Conservation (phyloP, 2,797 vertebrate species). For the Chrosomus eos region DNA sequence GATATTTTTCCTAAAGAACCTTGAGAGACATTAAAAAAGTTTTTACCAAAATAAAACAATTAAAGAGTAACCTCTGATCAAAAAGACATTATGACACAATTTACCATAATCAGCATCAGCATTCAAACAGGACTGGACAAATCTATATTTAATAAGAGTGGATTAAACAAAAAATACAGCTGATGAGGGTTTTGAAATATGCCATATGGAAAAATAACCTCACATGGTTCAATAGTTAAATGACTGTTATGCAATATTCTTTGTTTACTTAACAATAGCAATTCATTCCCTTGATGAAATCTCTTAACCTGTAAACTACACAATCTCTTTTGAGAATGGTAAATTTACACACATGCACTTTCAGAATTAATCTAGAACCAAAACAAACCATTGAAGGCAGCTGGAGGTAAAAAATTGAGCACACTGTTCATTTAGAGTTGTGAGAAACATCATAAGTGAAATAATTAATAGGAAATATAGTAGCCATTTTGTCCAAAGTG, state of each 20-base stretch:
- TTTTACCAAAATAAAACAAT: not conserved
- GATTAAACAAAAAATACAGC: not conserved
- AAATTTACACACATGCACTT: not conserved
- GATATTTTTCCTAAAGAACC: not conserved
- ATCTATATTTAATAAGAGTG: not conserved
- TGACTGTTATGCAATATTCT: not conserved
- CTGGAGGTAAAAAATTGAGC: not conserved
- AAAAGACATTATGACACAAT: too few relatives aligned
- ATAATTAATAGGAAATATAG: not conserved
- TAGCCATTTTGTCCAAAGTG: not conserved
- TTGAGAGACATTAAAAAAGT: not conserved
- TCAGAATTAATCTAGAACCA: not conserved
- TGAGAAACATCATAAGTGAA: not conserved
- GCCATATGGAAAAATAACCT: not conserved
- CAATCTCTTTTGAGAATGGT: not conserved
- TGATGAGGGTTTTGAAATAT: not conserved
- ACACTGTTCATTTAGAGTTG: not conserved
- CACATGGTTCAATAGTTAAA: not conserved
- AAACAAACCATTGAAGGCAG: not conserved
- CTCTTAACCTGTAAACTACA: not conserved
- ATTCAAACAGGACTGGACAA: not conserved
- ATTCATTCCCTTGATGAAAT: not conserved
- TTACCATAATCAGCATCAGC: not conserved
- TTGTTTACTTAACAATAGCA: not conserved
- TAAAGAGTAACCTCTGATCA: not conserved